These are phyloP conservation scores for Atopsyche davidsoni DNA, from an alignment of 1,140 invertebrate species.

Conservation along the genomic window DNA sequence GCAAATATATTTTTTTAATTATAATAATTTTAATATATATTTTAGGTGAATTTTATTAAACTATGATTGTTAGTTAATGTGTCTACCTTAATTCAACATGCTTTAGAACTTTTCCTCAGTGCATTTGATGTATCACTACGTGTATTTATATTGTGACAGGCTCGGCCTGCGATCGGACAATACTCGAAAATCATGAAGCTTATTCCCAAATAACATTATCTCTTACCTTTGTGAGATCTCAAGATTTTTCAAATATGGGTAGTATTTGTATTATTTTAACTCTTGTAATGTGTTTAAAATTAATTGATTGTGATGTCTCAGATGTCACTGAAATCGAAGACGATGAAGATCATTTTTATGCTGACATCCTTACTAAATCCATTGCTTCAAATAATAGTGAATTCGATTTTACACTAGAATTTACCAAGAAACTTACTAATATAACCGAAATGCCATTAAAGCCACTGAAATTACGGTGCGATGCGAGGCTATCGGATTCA, in stretches of 20 bases:
- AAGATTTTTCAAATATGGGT: too few species aligned
- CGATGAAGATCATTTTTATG: neutral
- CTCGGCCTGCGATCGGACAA: too few species aligned
- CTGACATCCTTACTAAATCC: constrained; percentile 3
- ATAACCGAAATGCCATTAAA: constrained; percentile 4
- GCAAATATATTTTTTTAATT: too few species aligned
- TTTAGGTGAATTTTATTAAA: neutral
- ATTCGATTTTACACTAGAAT: constrained; percentile 4
- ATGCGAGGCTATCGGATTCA: constrained; percentile 15
- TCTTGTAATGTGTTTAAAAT: neutral
- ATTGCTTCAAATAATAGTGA: constrained; percentile 7
- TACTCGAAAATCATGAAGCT: too few species aligned
- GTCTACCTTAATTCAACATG: neutral
- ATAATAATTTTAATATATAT: neutral
- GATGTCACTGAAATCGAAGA: constrained; percentile 2
- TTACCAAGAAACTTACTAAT: constrained; percentile 11
- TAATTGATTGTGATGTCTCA: neutral
- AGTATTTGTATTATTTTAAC: neutral
- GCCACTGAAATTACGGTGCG: constrained; percentile 8
- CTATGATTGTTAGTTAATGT: neutral
- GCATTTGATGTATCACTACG: neutral
- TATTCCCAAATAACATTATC: too few species aligned
- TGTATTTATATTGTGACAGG: neutral
- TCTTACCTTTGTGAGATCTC: too few species aligned
- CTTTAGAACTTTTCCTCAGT: neutral